Percentiles rank a stretch among this genome's conserved stretches.
phyloP scores from a whole-genome alignment of 2,113 vertebrate genomes.

The Anser cygnoides region DNA sequence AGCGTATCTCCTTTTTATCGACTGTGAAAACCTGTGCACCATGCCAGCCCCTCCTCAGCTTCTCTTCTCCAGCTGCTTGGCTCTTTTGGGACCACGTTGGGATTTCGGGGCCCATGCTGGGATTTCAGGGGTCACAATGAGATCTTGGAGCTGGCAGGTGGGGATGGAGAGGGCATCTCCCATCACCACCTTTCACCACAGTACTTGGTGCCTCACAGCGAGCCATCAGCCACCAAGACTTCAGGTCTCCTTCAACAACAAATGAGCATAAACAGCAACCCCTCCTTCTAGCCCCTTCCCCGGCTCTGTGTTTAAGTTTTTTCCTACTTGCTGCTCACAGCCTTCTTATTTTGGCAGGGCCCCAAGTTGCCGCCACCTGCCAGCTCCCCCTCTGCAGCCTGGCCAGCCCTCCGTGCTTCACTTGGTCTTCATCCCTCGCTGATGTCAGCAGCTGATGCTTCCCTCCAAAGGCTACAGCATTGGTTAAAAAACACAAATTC shows the following conservation, averaged over 20 bases:
- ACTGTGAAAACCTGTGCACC: background rate
- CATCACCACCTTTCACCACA: background rate
- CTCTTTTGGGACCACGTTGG: background rate
- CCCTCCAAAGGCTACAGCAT: too few species aligned
- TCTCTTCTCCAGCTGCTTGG: background rate
- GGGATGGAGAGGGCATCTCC: background rate
- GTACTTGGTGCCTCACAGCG: background rate
- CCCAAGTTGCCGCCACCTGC: too few species aligned
- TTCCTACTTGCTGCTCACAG: background rate
- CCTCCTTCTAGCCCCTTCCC: too few species aligned
- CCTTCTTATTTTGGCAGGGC: background rate
- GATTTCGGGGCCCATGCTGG: background rate
- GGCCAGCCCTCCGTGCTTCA: too few species aligned
- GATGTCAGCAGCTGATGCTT: too few species aligned
- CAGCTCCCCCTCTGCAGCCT: too few species aligned
- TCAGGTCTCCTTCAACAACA: background rate
- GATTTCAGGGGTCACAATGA: background rate
- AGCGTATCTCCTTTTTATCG: background rate
- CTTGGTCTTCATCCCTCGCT: too few species aligned
- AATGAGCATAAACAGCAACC: background rate
- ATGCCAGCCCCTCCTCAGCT: background rate
- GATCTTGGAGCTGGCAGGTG: background rate
- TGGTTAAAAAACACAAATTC: background rate
- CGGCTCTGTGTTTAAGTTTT: background rate
- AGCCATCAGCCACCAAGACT: background rate